A percentile compares a stretch with the other conserved stretches of the same genome.
These are phyloP conservation scores for Daubentonia madagascariensis DNA, from an alignment of 2,113 vertebrate species.

Conservation along the genomic window DNA sequence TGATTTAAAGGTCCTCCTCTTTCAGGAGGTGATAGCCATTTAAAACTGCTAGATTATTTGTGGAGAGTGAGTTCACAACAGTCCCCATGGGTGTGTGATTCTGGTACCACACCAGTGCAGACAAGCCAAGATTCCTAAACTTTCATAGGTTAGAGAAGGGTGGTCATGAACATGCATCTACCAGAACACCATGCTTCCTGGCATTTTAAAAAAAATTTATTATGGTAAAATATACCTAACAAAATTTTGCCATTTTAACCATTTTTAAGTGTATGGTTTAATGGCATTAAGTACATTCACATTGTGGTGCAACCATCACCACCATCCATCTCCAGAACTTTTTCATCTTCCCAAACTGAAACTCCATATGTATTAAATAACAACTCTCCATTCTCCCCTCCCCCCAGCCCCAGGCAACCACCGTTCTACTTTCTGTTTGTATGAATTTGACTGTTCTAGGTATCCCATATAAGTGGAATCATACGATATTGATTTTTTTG, in stretches of 20 bases:
- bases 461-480: neutral
- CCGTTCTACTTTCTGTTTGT: neutral
- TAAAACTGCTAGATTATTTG: neutral
- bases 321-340: too few relatives aligned
- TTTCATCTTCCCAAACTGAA: neutral
- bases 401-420: rapidly evolving
- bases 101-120: rapidly evolving
- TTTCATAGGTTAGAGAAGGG: rapidly evolving
- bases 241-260: neutral
- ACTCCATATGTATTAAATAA: neutral
- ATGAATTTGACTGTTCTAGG: neutral
- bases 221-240: neutral
- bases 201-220: neutral
- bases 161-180: neutral
- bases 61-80: too few relatives aligned
- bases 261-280: neutral
- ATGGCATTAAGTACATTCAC: neutral
- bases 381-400: rapidly evolving
- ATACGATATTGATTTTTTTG: rapidly evolving
- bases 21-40: neutral
- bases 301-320: rapidly evolving
- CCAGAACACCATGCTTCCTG: neutral
- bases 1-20: neutral
- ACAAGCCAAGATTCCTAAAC: neutral
- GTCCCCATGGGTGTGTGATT: rapidly evolving